These are phyloP conservation scores for Thumatha senex DNA, from an alignment of 2,888 invertebrate species.

Conservation along the genomic window DNA sequence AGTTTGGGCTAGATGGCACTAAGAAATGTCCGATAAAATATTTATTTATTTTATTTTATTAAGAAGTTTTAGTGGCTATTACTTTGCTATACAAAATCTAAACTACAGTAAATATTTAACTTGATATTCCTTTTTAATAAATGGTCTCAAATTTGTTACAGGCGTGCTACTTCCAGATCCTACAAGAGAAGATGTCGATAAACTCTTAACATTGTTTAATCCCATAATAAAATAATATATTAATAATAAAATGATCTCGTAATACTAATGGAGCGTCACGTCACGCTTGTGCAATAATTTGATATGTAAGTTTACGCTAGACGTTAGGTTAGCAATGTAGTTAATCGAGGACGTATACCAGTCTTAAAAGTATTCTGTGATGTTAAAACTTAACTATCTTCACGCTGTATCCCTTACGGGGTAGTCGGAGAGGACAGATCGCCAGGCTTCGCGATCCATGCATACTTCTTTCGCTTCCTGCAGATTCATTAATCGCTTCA, in stretches of 20 bases:
- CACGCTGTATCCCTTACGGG: too few species aligned
- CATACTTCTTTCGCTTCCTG: too few species aligned
- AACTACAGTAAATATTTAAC: too few species aligned
- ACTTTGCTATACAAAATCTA: too few species aligned
- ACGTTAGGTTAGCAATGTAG: constrained; percentile 25
- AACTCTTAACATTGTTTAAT: constrained; percentile 43
- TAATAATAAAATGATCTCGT: constrained; percentile 60
- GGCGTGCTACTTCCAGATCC: constrained; percentile 91
- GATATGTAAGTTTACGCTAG: constrained; percentile 33
- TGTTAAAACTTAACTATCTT: not conserved
- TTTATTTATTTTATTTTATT: too few species aligned
- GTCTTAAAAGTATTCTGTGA: not conserved
- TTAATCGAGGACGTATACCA: constrained; percentile 21
- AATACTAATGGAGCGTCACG: constrained; percentile 58
- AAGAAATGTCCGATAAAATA: too few species aligned
- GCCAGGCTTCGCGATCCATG: too few species aligned
- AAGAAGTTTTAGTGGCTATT: too few species aligned
- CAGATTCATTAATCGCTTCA: too few species aligned
- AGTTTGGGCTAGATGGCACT: too few species aligned
- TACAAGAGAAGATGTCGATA: constrained; percentile 87
- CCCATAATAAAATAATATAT: constrained; percentile 15
- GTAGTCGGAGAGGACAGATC: too few species aligned
- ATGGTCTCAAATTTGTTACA: constrained; percentile 56
- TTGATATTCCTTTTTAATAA: too few species aligned
- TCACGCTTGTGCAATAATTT: constrained; percentile 46